A percentile compares a stretch with the other conserved stretches of the same genome.
Conservation (phyloP, 2,888 invertebrate species). For the Drosophila neonasuta region DNA sequence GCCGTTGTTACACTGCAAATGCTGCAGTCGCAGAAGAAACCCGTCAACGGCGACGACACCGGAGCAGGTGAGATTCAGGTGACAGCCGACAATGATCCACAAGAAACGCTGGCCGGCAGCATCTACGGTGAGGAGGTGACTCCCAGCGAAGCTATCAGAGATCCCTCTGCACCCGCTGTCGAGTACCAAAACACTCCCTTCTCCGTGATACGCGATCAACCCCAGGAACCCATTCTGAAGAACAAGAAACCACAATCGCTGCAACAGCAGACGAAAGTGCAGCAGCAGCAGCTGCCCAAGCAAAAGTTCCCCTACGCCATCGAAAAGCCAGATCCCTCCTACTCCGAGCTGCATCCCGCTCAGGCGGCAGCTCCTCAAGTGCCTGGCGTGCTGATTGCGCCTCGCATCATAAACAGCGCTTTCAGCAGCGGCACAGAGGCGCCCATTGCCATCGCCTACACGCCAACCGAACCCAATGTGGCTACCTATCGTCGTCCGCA, state of each 20-base stretch:
- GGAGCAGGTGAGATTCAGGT: slow-evolving; percentile 75
- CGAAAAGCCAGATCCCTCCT: slow-evolving; percentile 84
- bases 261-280: slow-evolving; percentile 72
- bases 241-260: slow-evolving; percentile 80
- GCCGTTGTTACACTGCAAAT: slow-evolving; percentile 87
- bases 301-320: slow-evolving; percentile 87
- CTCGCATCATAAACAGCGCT: slow-evolving; percentile 82
- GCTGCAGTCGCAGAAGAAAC: slow-evolving; percentile 84
- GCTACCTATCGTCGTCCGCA: slow-evolving; percentile 38
- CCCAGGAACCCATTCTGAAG: slow-evolving; percentile 82
- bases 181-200: slow-evolving; percentile 83
- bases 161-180: slow-evolving; percentile 65
- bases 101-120: slow-evolving; percentile 54
- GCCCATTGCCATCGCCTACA: slow-evolving; percentile 86
- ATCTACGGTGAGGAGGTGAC: slow-evolving; percentile 63
- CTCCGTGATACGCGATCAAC: slow-evolving; percentile 81
- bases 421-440: slow-evolving; percentile 83
- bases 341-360: slow-evolving; percentile 69
- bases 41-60: slow-evolving; percentile 75
- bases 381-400: slow-evolving; percentile 81
- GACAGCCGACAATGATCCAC: slow-evolving; percentile 60
- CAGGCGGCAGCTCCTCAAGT: slow-evolving; percentile 50
- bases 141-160: slow-evolving; percentile 39
- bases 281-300: slow-evolving; percentile 76
- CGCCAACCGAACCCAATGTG: slow-evolving; percentile 84